These are phyloP conservation scores for Sterna hirundo DNA, from an alignment of 2,113 vertebrate genomes.

Conservation along the genomic window DNA sequence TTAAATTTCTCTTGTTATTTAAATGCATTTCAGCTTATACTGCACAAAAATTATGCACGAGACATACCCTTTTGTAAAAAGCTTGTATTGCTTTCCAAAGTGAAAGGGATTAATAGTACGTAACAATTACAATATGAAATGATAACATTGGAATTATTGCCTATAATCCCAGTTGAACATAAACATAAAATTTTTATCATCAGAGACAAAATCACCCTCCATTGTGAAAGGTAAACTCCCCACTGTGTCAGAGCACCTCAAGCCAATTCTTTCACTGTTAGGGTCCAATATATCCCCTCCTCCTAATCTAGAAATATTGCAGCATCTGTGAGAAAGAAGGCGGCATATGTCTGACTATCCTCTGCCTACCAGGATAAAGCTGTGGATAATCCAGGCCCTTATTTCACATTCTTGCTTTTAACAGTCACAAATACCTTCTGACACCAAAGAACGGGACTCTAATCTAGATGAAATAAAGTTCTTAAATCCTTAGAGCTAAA, in stretches of 20 bases:
- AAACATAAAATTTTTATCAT: not conserved
- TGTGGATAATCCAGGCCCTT: slow-evolving; percentile 37
- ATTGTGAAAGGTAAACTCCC: slow-evolving; percentile 6
- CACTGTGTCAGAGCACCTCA: not conserved
- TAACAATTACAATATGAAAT: not conserved
- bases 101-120: not conserved
- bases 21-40: not conserved
- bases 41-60: not conserved
- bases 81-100: not conserved
- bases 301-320: slow-evolving; percentile 45
- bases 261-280: not conserved
- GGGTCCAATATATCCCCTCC: not conserved
- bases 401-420: slow-evolving; percentile 51
- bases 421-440: slow-evolving; percentile 31
- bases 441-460: slow-evolving; percentile 32
- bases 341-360: slow-evolving; percentile 36
- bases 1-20: not conserved
- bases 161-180: not conserved
- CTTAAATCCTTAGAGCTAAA: slow-evolving; percentile 57
- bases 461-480: slow-evolving; percentile 58
- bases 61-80: not conserved
- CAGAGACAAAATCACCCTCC: not conserved
- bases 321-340: slow-evolving; percentile 26
- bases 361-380: slow-evolving; percentile 42
- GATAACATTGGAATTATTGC: not conserved